Base-by-base conservation (phyloP, 2,888 invertebrate genomes). In the Drosophila nigricruria region DNA sequence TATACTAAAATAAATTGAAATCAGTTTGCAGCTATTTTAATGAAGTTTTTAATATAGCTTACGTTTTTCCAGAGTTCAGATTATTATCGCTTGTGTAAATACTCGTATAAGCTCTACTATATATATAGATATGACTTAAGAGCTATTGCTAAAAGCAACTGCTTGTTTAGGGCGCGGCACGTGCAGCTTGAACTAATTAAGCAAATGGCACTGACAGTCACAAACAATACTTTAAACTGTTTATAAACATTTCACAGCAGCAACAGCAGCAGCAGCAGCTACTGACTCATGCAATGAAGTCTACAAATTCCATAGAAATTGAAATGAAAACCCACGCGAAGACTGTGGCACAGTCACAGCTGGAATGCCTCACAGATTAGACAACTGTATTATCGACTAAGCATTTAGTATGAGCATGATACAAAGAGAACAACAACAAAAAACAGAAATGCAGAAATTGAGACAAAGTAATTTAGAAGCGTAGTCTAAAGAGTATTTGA, bases 121-220 rank as follows among this genome's bases (percentile, higher is more conserved):
- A 32, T 66, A 32, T 38, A 30, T 36, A 54, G 56, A 69, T 43
- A 36, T 68, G 69, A 66, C 30, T 25, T n/a, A 2, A 23, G 10
- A 60, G 38, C 3, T 32, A 36, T 38, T 49, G 16, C n/a, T 3
- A 14, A 14, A 20, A 5, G 16, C 42, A 66, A 38, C 34, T 36
- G 53, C 16, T 64, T 30, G 70, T 32, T 66, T 32, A 25, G 70
- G 70, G 70, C 32, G 23, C 52, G 40, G 49, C 89, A 67, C 57
- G 57, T 73, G 84, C 54, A 77, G 40, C 54, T 58, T 49, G 57
- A 68, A 71, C 82, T 82, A 74, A 89, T 89, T 89, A 84, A 32
- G 14, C 54, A 71, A 89, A 68, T 47, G 57, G 59, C 59, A 45
- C 23, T 42, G 30, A 50, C 68, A 54, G 23, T 54, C 18, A 10